A percentile compares a stretch with the other conserved stretches of the same genome.
Conservation (phyloP, 2,113 vertebrate genomes). For the Cepphus grylle region DNA sequence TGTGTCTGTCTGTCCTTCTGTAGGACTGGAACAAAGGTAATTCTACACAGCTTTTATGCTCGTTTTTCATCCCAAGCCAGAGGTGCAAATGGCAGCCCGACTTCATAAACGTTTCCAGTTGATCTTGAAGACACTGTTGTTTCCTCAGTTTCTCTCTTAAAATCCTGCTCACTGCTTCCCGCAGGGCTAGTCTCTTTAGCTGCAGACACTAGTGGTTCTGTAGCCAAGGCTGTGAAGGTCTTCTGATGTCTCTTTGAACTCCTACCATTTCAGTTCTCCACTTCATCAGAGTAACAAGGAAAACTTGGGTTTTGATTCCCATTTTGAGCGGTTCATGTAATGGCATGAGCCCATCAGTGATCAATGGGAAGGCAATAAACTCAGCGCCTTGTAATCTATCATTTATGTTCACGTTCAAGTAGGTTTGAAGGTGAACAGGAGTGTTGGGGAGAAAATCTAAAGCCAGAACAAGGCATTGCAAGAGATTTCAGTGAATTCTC, state of each 20-base stretch:
- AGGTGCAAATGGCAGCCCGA: slow-evolving; percentile 61
- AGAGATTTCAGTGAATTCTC: slow-evolving; percentile 19
- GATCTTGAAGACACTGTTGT: slow-evolving; percentile 49
- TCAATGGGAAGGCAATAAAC: not conserved
- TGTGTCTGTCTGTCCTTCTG: slow-evolving; percentile 72
- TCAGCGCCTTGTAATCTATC: not conserved
- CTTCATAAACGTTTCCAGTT: slow-evolving; percentile 69
- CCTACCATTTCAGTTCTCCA: not conserved
- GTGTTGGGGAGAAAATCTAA: not conserved
- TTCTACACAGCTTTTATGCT: slow-evolving; percentile 65
- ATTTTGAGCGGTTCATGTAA: not conserved
- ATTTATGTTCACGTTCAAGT: not conserved
- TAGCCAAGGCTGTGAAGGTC: not conserved
- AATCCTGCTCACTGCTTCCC: not conserved
- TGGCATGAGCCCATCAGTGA: not conserved
- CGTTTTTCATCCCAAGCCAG: slow-evolving; percentile 61
- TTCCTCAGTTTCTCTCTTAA: slow-evolving; percentile 26
- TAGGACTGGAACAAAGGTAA: slow-evolving; percentile 67
- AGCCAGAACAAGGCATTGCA: not conserved
- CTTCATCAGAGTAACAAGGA: not conserved
- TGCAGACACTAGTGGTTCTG: not conserved
- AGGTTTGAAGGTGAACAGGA: slow-evolving; percentile 50
- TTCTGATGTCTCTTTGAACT: not conserved
- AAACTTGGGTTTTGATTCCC: not conserved
- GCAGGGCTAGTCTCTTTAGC: not conserved